Percentiles rank a stretch among this genome's conserved stretches.
phyloP scores from a whole-genome alignment of 1,140 invertebrate genomes.

The Lordiphosa clarofinis region DNA sequence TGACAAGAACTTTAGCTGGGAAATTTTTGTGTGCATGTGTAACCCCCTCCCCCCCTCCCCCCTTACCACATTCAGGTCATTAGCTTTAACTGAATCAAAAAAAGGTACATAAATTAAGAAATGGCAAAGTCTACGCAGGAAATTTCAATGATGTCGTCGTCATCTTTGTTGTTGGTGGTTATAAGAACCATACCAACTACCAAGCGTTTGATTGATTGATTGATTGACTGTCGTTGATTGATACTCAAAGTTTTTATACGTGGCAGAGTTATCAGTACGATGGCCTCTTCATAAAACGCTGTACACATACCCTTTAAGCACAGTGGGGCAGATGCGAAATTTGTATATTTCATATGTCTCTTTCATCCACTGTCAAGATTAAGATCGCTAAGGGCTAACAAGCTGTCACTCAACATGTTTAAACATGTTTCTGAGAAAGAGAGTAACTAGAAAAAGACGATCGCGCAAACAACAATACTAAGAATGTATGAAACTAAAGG shows the following conservation, averaged over 20 bases:
- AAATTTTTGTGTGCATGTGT: not conserved
- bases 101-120: not conserved
- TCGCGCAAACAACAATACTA: too few species aligned
- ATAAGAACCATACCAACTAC: slow-evolving; percentile 1
- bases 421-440: too few species aligned
- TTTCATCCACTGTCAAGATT: too few species aligned
- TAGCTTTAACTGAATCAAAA: too few species aligned
- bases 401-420: too few species aligned
- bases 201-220: slow-evolving; percentile 53
- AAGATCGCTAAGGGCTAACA: too few species aligned
- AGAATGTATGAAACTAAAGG: too few species aligned
- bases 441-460: too few species aligned
- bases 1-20: not conserved
- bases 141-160: slow-evolving; percentile 8
- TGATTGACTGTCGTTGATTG: slow-evolving; percentile 56
- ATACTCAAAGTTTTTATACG: slow-evolving; percentile 46
- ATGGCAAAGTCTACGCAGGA: not conserved
- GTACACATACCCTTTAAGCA: not conserved
- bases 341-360: too few species aligned
- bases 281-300: slow-evolving; percentile 2
- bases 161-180: slow-evolving; percentile 23
- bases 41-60: too few species aligned
- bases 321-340: slow-evolving; percentile 1
- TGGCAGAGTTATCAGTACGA: not conserved
- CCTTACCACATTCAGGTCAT: too few species aligned